Conservation (phyloP, 35 echinoderm and acorn worm genomes). For the Amphiura filiformis region DNA sequence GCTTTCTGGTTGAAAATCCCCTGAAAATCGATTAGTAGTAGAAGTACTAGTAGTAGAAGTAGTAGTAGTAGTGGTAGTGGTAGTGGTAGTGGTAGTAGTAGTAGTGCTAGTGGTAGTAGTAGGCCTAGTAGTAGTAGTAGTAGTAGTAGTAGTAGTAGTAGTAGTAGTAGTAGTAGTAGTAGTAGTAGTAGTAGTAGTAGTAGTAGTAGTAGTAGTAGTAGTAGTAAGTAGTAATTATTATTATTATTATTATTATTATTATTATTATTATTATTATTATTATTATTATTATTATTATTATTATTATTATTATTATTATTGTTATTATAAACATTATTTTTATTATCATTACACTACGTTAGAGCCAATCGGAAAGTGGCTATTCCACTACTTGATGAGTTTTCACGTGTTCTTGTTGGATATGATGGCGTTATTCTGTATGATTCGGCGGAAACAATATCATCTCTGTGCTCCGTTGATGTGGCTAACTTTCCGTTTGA, state of each 20-base stretch:
- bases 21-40: no score
- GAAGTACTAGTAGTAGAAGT: no score
- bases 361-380: neutral
- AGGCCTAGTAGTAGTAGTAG: no score
- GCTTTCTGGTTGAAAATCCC: no score
- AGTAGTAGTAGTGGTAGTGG: no score
- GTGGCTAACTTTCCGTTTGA: constrained; percentile 2
- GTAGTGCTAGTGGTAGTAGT: neutral
- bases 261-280: neutral
- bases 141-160: constrained; percentile 6
- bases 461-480: neutral
- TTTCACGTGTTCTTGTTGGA: neutral
- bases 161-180: constrained; percentile 1
- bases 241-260: neutral
- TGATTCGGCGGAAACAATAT: neutral
- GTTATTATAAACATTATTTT: no score
- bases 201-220: constrained; percentile 6
- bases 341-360: neutral
- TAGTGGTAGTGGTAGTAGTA: constrained; percentile 6
- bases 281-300: neutral
- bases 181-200: constrained; percentile 5
- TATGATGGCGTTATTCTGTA: neutral
- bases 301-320: no score
- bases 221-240: no score
- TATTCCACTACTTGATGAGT: neutral